phyloP scores from a whole-genome alignment of 2,888 invertebrate genomes.

The Limenitis arthemis region DNA sequence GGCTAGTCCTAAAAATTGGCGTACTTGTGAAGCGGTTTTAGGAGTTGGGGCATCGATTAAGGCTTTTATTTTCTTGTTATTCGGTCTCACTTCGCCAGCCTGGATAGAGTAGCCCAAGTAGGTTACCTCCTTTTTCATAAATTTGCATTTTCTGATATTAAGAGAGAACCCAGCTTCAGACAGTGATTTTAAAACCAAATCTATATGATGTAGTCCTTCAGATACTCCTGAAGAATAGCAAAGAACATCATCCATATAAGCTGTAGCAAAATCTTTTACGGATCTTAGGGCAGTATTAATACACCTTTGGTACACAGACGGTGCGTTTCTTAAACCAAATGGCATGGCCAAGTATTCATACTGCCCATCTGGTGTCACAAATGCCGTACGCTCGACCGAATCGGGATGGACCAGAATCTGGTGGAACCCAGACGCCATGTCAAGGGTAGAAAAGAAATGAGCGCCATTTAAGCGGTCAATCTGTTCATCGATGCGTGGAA shows the following conservation, averaged over 20 bases:
- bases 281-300: neutral
- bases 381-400: slow-evolving; percentile 13
- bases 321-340: slow-evolving; percentile 12
- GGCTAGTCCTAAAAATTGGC: slow-evolving; percentile 26
- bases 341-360: slow-evolving; percentile 7
- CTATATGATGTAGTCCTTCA: neutral
- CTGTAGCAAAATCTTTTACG: neutral
- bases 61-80: slow-evolving; percentile 22
- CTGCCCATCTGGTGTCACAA: slow-evolving; percentile 2
- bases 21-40: slow-evolving; percentile 13
- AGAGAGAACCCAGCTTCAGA: slow-evolving; percentile 31
- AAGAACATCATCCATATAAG: neutral
- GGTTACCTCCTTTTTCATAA: slow-evolving; percentile 19
- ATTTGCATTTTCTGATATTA: slow-evolving; percentile 26
- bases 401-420: slow-evolving; percentile 2
- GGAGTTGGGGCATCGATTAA: slow-evolving; percentile 20
- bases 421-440: slow-evolving; percentile 12
- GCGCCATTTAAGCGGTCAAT: slow-evolving; percentile 6
- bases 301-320: neutral
- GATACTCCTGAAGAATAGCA: neutral
- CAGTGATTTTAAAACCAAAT: neutral
- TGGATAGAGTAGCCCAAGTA: slow-evolving; percentile 23
- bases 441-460: slow-evolving; percentile 1
- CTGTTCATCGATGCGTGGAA: slow-evolving; percentile 17
- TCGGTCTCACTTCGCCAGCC: slow-evolving; percentile 23